phyloP scores from a whole-genome alignment of 2,113 vertebrate species.

The Colinus virginianus region DNA sequence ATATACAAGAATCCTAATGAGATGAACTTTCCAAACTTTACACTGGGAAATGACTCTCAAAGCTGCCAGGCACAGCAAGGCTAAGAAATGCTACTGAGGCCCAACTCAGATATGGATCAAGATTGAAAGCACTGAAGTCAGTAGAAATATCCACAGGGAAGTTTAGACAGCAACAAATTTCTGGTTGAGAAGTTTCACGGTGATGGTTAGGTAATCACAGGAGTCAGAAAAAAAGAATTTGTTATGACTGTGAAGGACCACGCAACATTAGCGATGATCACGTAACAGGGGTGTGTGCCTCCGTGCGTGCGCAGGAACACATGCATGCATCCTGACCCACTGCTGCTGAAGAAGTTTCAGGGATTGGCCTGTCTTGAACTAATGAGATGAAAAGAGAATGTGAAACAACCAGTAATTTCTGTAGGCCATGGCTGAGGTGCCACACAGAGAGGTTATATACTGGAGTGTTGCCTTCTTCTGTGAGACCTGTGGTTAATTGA shows the following conservation, averaged over 20 bases:
- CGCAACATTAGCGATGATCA: rapidly evolving
- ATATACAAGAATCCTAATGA: background rate
- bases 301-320: background rate
- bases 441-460: background rate
- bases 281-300: background rate
- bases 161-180: background rate
- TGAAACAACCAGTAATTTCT: constrained; percentile 42
- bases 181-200: background rate
- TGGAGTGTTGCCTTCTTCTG: background rate
- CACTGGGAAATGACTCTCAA: background rate
- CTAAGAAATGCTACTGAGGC: background rate
- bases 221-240: background rate
- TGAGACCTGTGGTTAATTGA: background rate
- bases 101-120: background rate
- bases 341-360: background rate
- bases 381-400: background rate
- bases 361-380: constrained; percentile 11
- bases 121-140: background rate
- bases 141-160: background rate
- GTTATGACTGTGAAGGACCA: background rate
- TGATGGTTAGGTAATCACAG: background rate
- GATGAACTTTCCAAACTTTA: background rate
- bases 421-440: constrained; percentile 33
- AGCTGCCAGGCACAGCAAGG: background rate
- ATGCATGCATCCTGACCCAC: background rate